phyloP scores from a whole-genome alignment of 2,888 invertebrate genomes.

The Liopterus haemorrhoidalis region DNA sequence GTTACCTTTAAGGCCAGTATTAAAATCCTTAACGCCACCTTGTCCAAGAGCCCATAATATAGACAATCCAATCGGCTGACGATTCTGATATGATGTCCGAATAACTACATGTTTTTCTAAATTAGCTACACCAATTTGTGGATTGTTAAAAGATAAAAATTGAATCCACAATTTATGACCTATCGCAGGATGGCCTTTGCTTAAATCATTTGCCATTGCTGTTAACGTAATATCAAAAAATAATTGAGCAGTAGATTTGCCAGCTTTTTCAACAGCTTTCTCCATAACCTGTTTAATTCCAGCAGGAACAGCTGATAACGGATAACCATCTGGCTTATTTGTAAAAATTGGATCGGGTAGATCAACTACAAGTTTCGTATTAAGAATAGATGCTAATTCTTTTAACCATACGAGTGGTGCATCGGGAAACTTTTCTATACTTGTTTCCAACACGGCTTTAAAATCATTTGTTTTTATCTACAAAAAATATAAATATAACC shows the following conservation, averaged over 20 bases:
- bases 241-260: conserved; percentile 56
- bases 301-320: conserved; percentile 47
- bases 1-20: conserved; percentile 61
- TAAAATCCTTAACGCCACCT: conserved; percentile 59
- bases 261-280: conserved; percentile 53
- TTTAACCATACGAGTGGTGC: conserved; percentile 68
- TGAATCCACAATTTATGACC: conserved; percentile 70
- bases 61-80: conserved; percentile 65
- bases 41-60: conserved; percentile 74
- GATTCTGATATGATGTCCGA: conserved; percentile 70
- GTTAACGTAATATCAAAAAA: conserved; percentile 68
- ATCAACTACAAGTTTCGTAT: conserved; percentile 57
- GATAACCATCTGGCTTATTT: conserved; percentile 53
- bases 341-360: conserved; percentile 58
- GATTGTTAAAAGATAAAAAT: conserved; percentile 59
- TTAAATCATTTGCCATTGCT: conserved; percentile 66
- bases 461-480: conserved; percentile 60
- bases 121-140: conserved; percentile 56
- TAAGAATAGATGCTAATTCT: conserved; percentile 60
- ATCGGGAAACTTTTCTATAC: conserved; percentile 60
- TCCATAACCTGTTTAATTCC: conserved; percentile 45
- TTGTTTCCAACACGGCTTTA: conserved; percentile 49
- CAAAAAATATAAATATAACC: conserved; percentile 32
- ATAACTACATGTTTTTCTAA: conserved; percentile 58
- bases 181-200: conserved; percentile 58